Evolutionary conservation across 2,888 invertebrate species (phyloP).

Genomic region (Pinctada fucata): DNA sequence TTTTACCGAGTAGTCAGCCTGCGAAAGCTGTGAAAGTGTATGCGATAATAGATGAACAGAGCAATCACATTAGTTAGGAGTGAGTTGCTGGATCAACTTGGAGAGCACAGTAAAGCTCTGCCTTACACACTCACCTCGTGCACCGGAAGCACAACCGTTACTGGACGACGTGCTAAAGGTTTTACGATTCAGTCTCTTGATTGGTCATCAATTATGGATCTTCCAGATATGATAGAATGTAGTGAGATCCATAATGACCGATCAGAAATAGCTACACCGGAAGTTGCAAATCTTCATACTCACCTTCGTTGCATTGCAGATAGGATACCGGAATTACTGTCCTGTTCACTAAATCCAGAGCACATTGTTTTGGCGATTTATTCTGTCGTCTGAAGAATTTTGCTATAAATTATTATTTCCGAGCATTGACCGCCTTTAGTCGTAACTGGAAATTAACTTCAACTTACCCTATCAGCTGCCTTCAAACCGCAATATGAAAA

Average conservation of each 20-base stretch:
- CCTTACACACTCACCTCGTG: slow-evolving; percentile 35
- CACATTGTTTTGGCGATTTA: no score
- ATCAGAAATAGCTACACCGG: slow-evolving; percentile 42
- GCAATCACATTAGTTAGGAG: slow-evolving; percentile 35
- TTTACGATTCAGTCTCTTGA: slow-evolving; percentile 30
- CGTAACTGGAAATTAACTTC: no score
- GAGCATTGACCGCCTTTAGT: no score
- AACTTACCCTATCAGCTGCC: no score
- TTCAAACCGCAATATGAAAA: no score
- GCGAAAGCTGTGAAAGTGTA: slow-evolving; percentile 32
- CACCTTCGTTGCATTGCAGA: slow-evolving; percentile 17
- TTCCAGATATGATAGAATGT: slow-evolving; percentile 34
- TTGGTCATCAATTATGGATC: slow-evolving; percentile 10
- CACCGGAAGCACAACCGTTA: slow-evolving; percentile 24
- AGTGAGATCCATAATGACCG: slow-evolving; percentile 21
- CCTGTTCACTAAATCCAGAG: no score
- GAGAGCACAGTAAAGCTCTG: neutral
- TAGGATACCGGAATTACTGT: no score
- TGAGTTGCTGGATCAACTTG: slow-evolving; percentile 8
- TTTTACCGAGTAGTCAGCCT: slow-evolving; percentile 14
- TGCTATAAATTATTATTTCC: no score
- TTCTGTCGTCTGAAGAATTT: no score
- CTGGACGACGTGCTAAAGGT: slow-evolving; percentile 22
- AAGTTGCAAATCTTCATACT: slow-evolving; percentile 31
- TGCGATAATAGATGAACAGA: slow-evolving; percentile 49